These are phyloP conservation scores for Drosophila tristis DNA, from an alignment of 1,140 invertebrate genomes.

Conservation along the genomic window DNA sequence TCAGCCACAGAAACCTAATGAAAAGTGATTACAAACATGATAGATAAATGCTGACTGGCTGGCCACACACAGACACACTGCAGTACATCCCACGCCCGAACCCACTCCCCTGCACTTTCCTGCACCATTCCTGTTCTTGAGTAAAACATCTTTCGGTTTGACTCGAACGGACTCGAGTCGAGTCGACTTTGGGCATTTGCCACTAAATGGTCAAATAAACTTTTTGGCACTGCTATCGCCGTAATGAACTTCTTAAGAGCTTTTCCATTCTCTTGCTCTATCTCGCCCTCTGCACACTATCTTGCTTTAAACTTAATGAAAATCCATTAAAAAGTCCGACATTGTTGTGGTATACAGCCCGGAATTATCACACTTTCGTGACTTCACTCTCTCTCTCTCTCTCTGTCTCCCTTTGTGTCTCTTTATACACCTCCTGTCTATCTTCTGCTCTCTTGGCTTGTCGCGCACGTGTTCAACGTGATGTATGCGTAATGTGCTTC, in stretches of 20 bases:
- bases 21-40: slow-evolving; percentile 83
- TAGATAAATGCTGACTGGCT: slow-evolving; percentile 70
- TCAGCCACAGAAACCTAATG: slow-evolving; percentile 74
- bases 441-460: slow-evolving; percentile 14
- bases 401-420: slow-evolving; percentile 6
- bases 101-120: neutral
- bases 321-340: slow-evolving; percentile 81
- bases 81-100: neutral
- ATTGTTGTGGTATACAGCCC: slow-evolving; percentile 57
- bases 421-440: neutral
- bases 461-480: slow-evolving; percentile 59
- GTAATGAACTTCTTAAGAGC: slow-evolving; percentile 83
- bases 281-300: slow-evolving; percentile 3
- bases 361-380: slow-evolving; percentile 42
- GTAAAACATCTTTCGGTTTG: slow-evolving; percentile 73
- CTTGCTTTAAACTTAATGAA: slow-evolving; percentile 68
- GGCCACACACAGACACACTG: slow-evolving; percentile 35
- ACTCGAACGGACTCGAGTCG: too few relatives aligned
- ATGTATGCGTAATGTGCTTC: slow-evolving; percentile 77
- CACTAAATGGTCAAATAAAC: slow-evolving; percentile 81
- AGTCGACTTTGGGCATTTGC: slow-evolving; percentile 30
- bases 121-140: slow-evolving; percentile 39
- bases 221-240: slow-evolving; percentile 75
- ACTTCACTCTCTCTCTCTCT: neutral
- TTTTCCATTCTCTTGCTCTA: slow-evolving; percentile 38